A percentile compares a stretch with the other conserved stretches of the same genome.
These are phyloP conservation scores for Cantharis lateralis DNA, from an alignment of 2,888 invertebrate species.

Conservation along the genomic window DNA sequence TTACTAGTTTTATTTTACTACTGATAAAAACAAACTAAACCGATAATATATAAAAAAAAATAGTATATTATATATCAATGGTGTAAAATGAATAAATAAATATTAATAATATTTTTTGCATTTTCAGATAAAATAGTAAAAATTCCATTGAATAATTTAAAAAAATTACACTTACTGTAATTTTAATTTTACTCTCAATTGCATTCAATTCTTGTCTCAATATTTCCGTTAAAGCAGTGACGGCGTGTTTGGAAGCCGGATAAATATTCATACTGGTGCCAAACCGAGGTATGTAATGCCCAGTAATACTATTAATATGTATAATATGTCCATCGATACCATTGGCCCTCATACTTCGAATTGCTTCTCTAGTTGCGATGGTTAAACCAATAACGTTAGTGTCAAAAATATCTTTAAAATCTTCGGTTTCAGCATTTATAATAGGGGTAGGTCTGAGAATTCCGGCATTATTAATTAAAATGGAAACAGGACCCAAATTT, in stretches of 20 bases:
- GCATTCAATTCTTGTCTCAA: neutral
- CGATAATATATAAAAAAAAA: too few relatives aligned
- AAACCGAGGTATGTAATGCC: neutral
- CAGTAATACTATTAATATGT: neutral
- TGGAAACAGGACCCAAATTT: neutral
- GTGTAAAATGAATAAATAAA: too few relatives aligned
- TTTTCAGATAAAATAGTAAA: too few relatives aligned
- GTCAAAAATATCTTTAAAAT: neutral
- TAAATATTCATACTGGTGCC: neutral
- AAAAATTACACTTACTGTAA: neutral
- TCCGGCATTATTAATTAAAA: neutral
- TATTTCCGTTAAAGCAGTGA: neutral
- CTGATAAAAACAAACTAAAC: too few relatives aligned
- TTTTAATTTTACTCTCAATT: neutral
- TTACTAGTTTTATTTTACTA: too few relatives aligned
- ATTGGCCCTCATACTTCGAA: neutral
- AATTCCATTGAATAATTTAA: too few relatives aligned
- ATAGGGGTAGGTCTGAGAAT: neutral
- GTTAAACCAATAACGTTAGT: neutral
- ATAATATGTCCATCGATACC: neutral
- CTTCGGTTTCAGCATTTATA: neutral
- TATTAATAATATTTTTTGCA: too few relatives aligned
- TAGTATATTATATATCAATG: too few relatives aligned
- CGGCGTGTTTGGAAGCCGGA: neutral
- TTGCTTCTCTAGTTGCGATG: neutral